A percentile compares a stretch with the other conserved stretches of the same genome.
Conservation (phyloP, 2,797 vertebrate genomes). For the Lithobates sylvaticus region DNA sequence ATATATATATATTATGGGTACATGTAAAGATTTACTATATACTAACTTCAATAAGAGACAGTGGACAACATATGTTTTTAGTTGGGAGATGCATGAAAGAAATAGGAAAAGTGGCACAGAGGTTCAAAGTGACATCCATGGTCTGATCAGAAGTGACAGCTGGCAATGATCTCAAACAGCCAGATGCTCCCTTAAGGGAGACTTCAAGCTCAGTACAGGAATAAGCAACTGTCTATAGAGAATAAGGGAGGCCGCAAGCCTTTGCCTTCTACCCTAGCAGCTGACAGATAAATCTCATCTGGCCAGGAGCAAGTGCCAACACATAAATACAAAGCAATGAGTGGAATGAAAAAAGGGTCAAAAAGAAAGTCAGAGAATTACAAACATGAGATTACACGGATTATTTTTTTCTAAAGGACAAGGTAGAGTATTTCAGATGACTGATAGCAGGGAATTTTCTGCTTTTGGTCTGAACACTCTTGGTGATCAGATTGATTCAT, state of each 20-base stretch:
- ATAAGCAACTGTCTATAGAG: slow-evolving; percentile 27
- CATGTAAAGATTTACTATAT: too few species aligned
- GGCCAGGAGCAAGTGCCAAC: slow-evolving; percentile 22
- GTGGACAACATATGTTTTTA: neutral
- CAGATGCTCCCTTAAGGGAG: slow-evolving; percentile 42
- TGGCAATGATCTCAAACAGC: slow-evolving; percentile 52
- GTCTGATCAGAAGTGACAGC: slow-evolving; percentile 43
- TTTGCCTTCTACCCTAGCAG: slow-evolving; percentile 25
- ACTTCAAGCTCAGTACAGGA: slow-evolving; percentile 12
- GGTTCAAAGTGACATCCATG: slow-evolving; percentile 12
- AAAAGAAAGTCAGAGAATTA: slow-evolving; percentile 40
- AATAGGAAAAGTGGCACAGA: slow-evolving; percentile 2
- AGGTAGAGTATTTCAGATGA: too few species aligned
- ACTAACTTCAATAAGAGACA: too few species aligned
- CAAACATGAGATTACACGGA: neutral
- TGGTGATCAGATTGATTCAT: too few species aligned
- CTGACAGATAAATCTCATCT: slow-evolving; percentile 47
- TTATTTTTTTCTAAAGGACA: neutral
- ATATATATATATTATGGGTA: too few species aligned
- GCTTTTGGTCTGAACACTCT: too few species aligned
- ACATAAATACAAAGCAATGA: neutral
- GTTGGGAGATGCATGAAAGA: neutral
- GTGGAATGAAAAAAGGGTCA: rapidly evolving
- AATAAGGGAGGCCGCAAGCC: slow-evolving; percentile 1
- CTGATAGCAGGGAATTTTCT: too few species aligned